Percentiles rank a stretch among this genome's conserved stretches.
Evolutionary conservation across 2,888 invertebrate species (phyloP).

Genomic region (Drosophila borealis): DNA sequence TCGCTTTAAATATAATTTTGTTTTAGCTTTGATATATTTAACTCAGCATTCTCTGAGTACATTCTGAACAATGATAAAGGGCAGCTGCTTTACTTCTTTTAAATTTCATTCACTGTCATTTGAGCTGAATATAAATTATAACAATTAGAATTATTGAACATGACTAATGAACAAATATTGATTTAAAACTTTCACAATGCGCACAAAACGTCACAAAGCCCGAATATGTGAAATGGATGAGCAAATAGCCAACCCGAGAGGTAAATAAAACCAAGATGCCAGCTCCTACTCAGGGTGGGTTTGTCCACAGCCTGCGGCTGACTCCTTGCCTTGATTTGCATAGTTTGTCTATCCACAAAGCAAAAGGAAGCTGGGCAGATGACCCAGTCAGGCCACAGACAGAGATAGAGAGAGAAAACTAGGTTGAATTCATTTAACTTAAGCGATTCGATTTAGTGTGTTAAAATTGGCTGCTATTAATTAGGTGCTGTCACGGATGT

Average conservation of each 20-base stretch:
- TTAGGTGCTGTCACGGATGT: conserved; percentile 8
- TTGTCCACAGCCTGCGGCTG: conserved; percentile 41
- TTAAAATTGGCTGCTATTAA: background rate
- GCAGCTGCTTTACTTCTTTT: conserved; percentile 39
- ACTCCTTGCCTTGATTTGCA: conserved; percentile 34
- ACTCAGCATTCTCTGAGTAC: background rate
- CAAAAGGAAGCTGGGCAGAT: conserved; percentile 4
- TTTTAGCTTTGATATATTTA: too few species aligned
- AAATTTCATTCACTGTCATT: conserved; percentile 1
- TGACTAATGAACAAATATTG: conserved; percentile 81
- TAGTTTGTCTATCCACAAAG: conserved; percentile 31
- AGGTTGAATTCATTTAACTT: background rate
- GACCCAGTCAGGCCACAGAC: background rate
- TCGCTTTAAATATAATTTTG: too few species aligned
- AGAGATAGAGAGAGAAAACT: background rate
- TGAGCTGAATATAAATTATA: conserved; percentile 34
- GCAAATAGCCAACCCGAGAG: conserved; percentile 37
- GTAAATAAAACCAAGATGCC: conserved; percentile 17
- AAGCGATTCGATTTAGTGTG: conserved; percentile 1
- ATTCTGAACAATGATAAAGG: background rate
- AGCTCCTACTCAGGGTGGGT: conserved; percentile 1
- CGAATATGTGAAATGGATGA: conserved; percentile 64
- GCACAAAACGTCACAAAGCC: conserved; percentile 48
- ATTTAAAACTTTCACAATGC: conserved; percentile 57
- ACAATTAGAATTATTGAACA: conserved; percentile 72